Base-by-base conservation (phyloP, 2,888 invertebrate genomes). In the Leucophenga maculata region DNA sequence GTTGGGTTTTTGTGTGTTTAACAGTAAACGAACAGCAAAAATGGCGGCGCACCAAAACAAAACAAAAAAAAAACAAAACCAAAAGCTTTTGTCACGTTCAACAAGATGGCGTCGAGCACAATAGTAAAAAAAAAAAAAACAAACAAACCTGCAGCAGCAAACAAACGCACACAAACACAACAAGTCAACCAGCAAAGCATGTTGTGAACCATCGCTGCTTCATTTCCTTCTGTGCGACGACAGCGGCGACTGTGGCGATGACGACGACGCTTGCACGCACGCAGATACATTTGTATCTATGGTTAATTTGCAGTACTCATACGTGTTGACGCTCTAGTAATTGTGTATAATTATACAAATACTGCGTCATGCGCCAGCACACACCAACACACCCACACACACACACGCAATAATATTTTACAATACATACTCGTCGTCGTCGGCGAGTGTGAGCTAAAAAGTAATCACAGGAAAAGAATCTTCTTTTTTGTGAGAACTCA, bases 61-160 rank as follows among this genome's bases (percentile, higher is more conserved):
- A 50, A n/a, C 6, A 50, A 1, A 18, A 50, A 50, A 11, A 50
- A 18, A 50, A n/a, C 6, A 50, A n/a, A n/a, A 50, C 79, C 83
- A 83, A 81, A 82, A 83, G 84, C 84, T 83, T 81, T 81, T 81
- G 84, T 81, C 80, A 83, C 80, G 80, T 83, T 81, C 83, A 81
- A 81, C 80, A 81, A 80, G 80, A 64, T 64, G 62, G 62, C 46
- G 62, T 64, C 62, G 44, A 48, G 48, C 46, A 55, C 26, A 26
- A 22, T 26, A 48, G 48, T 4, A 50, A 50, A 8, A 50, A 50
- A 6, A 6, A 50, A 50, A 11, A 6, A 50, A 50, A 50, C 50
- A 18, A 50, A 50, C 50, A 50, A 1, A n/a, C 50, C 6, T 13
- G 13, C 50, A 50, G 6, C 50, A 8, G 50, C 50, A 16, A 50